These are phyloP conservation scores for Nesoenas mayeri DNA, from an alignment of 2,113 vertebrate species.

Conservation along the genomic window DNA sequence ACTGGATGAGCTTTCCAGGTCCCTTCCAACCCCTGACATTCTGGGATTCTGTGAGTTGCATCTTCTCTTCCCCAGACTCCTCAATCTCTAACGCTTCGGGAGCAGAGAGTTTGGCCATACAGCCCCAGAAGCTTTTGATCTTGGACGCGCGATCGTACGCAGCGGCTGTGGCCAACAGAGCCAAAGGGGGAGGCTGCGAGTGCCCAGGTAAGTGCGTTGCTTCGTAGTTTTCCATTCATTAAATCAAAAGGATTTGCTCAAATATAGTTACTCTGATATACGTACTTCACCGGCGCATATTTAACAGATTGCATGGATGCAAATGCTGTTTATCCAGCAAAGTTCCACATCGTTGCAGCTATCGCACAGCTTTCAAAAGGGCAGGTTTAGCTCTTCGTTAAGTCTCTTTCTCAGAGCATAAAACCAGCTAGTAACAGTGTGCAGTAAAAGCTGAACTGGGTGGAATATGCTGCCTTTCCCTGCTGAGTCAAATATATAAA, in stretches of 20 bases:
- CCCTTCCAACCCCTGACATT: no score
- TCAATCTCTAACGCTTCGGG: slow-evolving; percentile 89
- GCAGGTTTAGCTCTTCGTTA: not conserved
- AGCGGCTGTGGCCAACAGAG: slow-evolving; percentile 95
- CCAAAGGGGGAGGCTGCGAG: slow-evolving; percentile 97
- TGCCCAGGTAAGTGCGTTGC: slow-evolving; percentile 84
- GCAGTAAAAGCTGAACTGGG: not conserved
- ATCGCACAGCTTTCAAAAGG: not conserved
- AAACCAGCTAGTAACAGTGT: not conserved
- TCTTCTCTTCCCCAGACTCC: slow-evolving; percentile 79
- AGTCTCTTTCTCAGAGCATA: not conserved
- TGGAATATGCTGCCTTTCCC: slow-evolving; percentile 4
- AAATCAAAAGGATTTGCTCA: not conserved
- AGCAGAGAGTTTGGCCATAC: slow-evolving; percentile 84
- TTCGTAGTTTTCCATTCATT: not conserved
- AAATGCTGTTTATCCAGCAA: not conserved
- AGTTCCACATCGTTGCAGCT: not conserved
- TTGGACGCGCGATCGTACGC: slow-evolving; percentile 94
- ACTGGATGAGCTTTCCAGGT: no score
- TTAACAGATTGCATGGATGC: not conserved
- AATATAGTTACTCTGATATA: fast-evolving
- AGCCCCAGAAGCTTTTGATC: slow-evolving; percentile 93
- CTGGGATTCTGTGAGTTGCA: no score
- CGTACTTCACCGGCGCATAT: not conserved
- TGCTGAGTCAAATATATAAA: slow-evolving; percentile 1